Percentiles rank a stretch among this genome's conserved stretches.
Evolutionary conservation across 1,140 invertebrate genomes (phyloP).

Genomic region (Drosophila persimilis): DNA sequence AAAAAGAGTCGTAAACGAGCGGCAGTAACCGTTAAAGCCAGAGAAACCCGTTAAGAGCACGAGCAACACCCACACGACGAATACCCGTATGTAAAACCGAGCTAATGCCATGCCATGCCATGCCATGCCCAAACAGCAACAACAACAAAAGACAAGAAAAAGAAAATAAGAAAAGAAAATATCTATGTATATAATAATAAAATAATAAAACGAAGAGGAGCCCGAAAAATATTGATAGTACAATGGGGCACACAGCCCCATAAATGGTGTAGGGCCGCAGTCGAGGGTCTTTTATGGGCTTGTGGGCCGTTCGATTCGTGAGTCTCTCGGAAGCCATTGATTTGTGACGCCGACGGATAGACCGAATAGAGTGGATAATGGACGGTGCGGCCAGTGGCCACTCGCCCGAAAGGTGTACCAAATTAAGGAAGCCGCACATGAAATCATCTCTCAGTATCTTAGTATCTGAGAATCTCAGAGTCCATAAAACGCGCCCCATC

Average conservation of each 20-base stretch:
- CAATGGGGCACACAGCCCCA: constrained; percentile 60
- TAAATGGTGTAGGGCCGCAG: constrained; percentile 54
- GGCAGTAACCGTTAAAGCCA: constrained; percentile 74
- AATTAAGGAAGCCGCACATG: constrained; percentile 53
- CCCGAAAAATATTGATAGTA: constrained; percentile 69
- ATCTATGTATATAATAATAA: constrained; percentile 6
- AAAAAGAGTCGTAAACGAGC: constrained; percentile 67
- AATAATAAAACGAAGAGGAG: constrained; percentile 57
- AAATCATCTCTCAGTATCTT: constrained; percentile 8
- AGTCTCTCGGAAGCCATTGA: constrained; percentile 46
- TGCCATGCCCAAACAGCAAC: constrained; percentile 37
- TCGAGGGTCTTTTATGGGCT: constrained; percentile 29
- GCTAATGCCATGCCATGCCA: constrained; percentile 14
- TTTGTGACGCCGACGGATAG: constrained; percentile 54
- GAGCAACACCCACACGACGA: constrained; percentile 68
- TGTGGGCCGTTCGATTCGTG: constrained; percentile 21
- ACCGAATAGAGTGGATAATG: constrained; percentile 2
- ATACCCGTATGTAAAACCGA: constrained; percentile 19
- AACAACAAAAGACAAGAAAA: constrained; percentile 10
- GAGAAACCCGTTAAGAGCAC: constrained; percentile 77
- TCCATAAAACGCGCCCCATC: too few relatives aligned
- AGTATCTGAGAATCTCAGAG: too few relatives aligned
- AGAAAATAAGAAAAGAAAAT: constrained; percentile 8
- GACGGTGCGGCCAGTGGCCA: neutral
- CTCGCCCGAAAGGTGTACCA: constrained; percentile 50